Evolutionary conservation across 2,113 vertebrate genomes (phyloP), one percentile per base, ranked within the genome.

Genomic region (Pachypanchax playfairii): DNA sequence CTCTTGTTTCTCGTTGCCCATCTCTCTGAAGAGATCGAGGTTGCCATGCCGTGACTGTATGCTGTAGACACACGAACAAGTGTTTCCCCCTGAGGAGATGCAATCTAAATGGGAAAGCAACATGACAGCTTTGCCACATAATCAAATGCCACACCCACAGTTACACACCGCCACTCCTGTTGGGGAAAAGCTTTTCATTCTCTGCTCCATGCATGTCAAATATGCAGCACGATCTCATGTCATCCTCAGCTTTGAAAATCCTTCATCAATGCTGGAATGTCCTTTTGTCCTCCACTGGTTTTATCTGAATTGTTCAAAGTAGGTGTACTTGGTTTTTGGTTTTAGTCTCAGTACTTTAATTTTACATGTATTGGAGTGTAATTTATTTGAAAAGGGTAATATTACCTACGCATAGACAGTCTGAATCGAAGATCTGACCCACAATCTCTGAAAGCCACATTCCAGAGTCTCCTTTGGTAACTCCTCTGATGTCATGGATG

Each of bases 91-190:
- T 1, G 60, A 77, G 84, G 85, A 79, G 73, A 73, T 60, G 52
- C 59, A 50, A 79, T 85, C 79, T 83, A 83, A 87, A 88, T 85
- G 75, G 80, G 75, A 83, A 87, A 83, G 75, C 84, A 61, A 86
- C 79, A 77, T 84, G 87, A 83, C 85, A 84, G 83, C 82, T 84
- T 78, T 74, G 73, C 81, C 82, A 83, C 80, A 83, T 81, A 79
- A 84, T 89, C 80, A 87, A 82, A 84, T 72, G 50, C 76, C 84
- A 62, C 72, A 79, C 76, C 73, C 59, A 67, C 56, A 69, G 78
- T 66, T 57, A 68, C 59, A 80, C 76, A 56, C 67, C 72, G 54
- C 5, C 68, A 63, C 76, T 51, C 69, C 53, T 69, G 62, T 71
- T 77, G 50, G 6, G 33, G 44, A 22, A 46, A n/a, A 46, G 43